Conservation (phyloP, 2,888 invertebrate species). For the Stenolophus ochropezus region DNA sequence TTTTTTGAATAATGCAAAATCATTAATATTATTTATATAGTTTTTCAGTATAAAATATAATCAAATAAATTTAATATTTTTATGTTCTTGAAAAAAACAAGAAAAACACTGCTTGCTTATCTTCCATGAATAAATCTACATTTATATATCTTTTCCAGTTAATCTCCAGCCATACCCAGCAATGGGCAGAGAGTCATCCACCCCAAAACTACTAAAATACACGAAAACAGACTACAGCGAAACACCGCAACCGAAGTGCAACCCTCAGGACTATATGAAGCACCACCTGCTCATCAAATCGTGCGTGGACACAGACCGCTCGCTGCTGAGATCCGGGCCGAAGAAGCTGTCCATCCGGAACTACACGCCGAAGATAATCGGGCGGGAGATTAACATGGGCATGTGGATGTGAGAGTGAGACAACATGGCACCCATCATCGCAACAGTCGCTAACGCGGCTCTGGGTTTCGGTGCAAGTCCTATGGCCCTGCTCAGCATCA, state of each 20-base stretch:
- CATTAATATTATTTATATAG: too few relatives aligned
- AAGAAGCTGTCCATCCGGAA: constrained; percentile 80
- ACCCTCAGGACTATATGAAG: constrained; percentile 71
- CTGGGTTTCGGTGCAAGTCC: constrained; percentile 70
- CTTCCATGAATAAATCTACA: too few relatives aligned
- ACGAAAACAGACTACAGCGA: constrained; percentile 66
- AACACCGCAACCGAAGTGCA: neutral
- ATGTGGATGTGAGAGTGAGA: constrained; percentile 81
- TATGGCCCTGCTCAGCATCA: constrained; percentile 82
- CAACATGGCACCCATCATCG: constrained; percentile 73
- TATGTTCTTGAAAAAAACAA: too few relatives aligned
- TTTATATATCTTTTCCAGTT: constrained; percentile 30
- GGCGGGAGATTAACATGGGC: constrained; percentile 77
- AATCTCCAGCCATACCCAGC: neutral
- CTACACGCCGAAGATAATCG: constrained; percentile 82
- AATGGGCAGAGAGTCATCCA: constrained; percentile 73
- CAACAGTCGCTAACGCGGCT: constrained; percentile 70
- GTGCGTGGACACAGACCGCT: constrained; percentile 72
- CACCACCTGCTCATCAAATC: constrained; percentile 77
- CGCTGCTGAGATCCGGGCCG: constrained; percentile 70
- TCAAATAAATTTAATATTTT: too few relatives aligned
- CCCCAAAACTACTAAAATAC: constrained; percentile 66
- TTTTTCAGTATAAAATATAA: too few relatives aligned
- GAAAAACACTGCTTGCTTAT: too few relatives aligned
- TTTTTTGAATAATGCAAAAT: too few relatives aligned